Evolutionary conservation across 92 coral and sea anemone genomes (phyloP).

Genomic region (Siderastrea siderea): DNA sequence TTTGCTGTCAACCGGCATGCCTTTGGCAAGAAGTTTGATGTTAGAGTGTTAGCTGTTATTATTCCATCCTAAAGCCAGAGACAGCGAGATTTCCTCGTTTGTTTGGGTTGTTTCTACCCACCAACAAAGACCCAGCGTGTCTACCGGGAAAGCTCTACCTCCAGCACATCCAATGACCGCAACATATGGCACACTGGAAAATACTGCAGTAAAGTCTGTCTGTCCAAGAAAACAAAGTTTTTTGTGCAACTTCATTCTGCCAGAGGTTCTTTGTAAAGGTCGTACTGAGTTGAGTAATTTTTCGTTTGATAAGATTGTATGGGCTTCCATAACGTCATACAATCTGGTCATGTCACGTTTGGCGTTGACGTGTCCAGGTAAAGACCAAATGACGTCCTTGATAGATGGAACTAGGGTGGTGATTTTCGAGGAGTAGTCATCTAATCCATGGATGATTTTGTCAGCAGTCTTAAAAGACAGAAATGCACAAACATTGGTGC

Average conservation of each 20-base stretch:
- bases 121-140: slow-evolving; percentile 34
- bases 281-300: slow-evolving; percentile 14
- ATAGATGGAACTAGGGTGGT: slow-evolving; percentile 9
- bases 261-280: slow-evolving; percentile 17
- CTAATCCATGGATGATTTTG: slow-evolving; percentile 26
- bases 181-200: slow-evolving; percentile 24
- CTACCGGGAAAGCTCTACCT: slow-evolving; percentile 21
- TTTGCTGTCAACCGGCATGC: no score
- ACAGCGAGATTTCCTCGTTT: slow-evolving; percentile 25
- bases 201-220: slow-evolving; percentile 28
- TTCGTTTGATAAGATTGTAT: slow-evolving; percentile 15
- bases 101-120: slow-evolving; percentile 17
- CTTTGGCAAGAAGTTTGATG: not conserved
- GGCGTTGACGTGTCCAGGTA: slow-evolving; percentile 12
- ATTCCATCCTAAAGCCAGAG: slow-evolving; percentile 11
- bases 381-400: slow-evolving; percentile 28
- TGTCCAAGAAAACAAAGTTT: slow-evolving; percentile 14
- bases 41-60: no score
- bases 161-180: slow-evolving; percentile 29
- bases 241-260: slow-evolving; percentile 11
- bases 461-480: slow-evolving; percentile 23
- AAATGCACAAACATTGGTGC: slow-evolving; percentile 6
- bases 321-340: slow-evolving; percentile 12
- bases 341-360: slow-evolving; percentile 11
- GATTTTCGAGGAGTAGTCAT: not conserved